Conservation (phyloP, 2,888 invertebrate genomes). For the Mantis religiosa region DNA sequence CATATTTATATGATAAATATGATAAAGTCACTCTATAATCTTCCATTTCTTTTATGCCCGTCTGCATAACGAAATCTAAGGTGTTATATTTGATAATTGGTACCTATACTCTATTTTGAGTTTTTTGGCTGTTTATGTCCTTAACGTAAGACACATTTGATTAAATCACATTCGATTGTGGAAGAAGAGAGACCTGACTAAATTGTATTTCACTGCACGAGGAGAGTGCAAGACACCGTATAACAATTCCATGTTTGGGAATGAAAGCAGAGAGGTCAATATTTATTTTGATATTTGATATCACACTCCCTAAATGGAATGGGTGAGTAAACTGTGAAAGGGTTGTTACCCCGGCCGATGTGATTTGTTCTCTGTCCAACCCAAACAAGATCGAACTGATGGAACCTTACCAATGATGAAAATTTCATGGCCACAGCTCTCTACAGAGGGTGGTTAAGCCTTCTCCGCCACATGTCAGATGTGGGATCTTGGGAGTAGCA, state of each 20-base stretch:
- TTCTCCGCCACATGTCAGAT: not conserved
- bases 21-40: too few species aligned
- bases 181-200: too few species aligned
- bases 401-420: not conserved
- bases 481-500: not conserved
- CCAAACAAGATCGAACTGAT: not conserved
- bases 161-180: too few species aligned
- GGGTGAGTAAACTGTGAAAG: not conserved
- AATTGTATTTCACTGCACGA: not conserved
- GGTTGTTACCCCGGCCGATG: not conserved
- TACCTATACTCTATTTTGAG: too few species aligned
- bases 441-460: not conserved
- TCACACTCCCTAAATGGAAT: not conserved
- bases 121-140: too few species aligned
- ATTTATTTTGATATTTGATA: not conserved
- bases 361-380: not conserved
- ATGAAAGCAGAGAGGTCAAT: not conserved
- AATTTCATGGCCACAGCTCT: not conserved
- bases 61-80: too few species aligned
- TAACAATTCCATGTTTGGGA: not conserved
- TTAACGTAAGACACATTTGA: too few species aligned
- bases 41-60: too few species aligned
- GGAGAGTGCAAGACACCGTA: not conserved
- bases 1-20: too few species aligned
- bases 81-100: too few species aligned